phyloP scores from a whole-genome alignment of 1,140 invertebrate genomes.

The Amphibalanus amphitrite region DNA sequence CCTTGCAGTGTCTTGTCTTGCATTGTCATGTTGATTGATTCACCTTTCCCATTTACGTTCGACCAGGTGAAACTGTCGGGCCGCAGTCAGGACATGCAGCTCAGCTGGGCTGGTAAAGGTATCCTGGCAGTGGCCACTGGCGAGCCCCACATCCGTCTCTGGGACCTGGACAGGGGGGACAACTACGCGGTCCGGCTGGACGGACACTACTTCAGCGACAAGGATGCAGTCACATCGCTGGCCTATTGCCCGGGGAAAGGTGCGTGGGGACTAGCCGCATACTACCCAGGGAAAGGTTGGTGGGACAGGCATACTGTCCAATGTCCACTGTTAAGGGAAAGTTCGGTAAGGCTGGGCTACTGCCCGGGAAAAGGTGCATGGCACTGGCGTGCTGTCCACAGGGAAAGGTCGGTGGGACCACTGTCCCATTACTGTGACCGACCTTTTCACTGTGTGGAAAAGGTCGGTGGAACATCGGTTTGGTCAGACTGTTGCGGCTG shows the following conservation, averaged over 20 bases:
- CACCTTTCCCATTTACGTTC: slow-evolving; percentile 5
- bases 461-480: no score
- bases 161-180: slow-evolving; percentile 83
- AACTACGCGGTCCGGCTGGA: slow-evolving; percentile 59
- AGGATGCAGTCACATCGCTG: slow-evolving; percentile 52
- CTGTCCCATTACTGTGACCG: no score
- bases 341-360: no score
- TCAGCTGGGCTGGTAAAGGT: slow-evolving; percentile 53
- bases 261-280: slow-evolving; percentile 14
- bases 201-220: slow-evolving; percentile 22
- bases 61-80: slow-evolving; percentile 57
- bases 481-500: no score
- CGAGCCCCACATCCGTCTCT: slow-evolving; percentile 66
- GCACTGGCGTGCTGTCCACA: no score
- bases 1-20: no score
- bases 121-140: slow-evolving; percentile 56
- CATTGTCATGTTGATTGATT: no score
- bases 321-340: no score
- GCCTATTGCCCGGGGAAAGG: slow-evolving; percentile 40
- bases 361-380: neutral
- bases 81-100: slow-evolving; percentile 37
- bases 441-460: no score
- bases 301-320: neutral
- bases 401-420: no score
- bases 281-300: neutral